Base-by-base conservation (phyloP, 30 jellyfish, hydroid and myxozoan genomes). In the Aurelia sp. region DNA sequence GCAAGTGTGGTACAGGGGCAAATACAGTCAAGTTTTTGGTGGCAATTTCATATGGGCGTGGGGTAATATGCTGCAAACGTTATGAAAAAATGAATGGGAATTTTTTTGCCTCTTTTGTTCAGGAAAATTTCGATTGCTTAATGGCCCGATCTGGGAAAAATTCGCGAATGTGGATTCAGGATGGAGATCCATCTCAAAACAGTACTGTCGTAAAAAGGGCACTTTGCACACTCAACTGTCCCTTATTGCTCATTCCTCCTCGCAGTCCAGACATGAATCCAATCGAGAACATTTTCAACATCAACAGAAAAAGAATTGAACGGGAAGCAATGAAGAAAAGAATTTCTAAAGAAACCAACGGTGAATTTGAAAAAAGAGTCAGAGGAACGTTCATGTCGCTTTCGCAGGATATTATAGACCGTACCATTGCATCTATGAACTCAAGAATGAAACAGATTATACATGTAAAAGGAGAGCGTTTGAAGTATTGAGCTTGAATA, bases 191-290 rank as follows among this genome's bases (percentile, higher is more conserved):
- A 24, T 72, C 84, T 18, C 84, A 72, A 53, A 21, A 72, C 72
- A 47, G 84, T 72, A 31, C n/a, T 27, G 21, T 72, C 51, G 84
- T 67, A 15, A 31, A 24, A 72, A 72, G 41, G 8, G 61, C 84
- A 9, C 50, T 72, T 66, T 18, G 61, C 50, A 53, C 38, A 51
- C 58, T 72, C 20, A 72, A 72, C 83, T 72, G 67, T 15, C 67
- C 41, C 15, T 72, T 72, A 67, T 72, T 72, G 21, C 35, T 41
- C 50, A 72, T 72, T 72, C 84, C 84, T 27, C 84, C 84, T 44
- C 50, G 84, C 38, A 72, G 84, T 51, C 84, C 84, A 13, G 84
- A 72, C 84, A 72, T 44, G 33, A 72, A 72, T 51, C 84, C 84
- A 20, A 72, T 40, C 21, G 61, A 72, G 47, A 72, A 72, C 64